phyloP scores from a whole-genome alignment of 2,888 invertebrate species.

The Rotaria magnacalcarata region DNA sequence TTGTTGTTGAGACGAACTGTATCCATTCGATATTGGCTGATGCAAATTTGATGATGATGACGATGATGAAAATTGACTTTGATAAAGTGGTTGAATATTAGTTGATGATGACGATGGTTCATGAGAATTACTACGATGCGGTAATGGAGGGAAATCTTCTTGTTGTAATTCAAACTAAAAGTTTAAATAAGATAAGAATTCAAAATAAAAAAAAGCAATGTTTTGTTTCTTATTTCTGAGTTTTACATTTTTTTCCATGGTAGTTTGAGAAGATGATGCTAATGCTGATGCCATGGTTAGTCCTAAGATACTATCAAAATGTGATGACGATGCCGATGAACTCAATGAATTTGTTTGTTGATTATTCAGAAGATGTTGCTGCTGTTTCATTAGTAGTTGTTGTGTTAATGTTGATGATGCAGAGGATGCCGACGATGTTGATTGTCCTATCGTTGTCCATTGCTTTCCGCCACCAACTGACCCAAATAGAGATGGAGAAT shows the following conservation, averaged over 20 bases:
- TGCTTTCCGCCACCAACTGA: not conserved
- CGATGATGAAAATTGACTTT: not conserved
- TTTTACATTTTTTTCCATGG: constrained; percentile 8
- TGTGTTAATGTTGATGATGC: not conserved
- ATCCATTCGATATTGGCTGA: not conserved
- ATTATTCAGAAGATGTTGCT: not conserved
- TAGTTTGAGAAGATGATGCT: not conserved
- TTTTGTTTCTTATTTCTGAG: not conserved
- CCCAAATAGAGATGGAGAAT: not conserved
- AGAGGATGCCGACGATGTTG: not conserved
- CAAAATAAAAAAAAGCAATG: too few relatives aligned
- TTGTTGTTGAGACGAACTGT: constrained; percentile 1
- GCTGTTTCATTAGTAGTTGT: not conserved
- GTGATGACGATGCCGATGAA: not conserved
- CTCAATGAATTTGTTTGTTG: not conserved
- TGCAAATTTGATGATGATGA: not conserved
- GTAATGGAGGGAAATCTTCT: constrained; percentile 98
- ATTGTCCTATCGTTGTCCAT: not conserved
- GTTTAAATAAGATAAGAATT: not conserved
- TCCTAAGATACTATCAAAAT: not conserved
- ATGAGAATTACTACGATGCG: constrained; percentile 56
- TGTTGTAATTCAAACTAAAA: constrained; percentile 75
- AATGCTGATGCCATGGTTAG: not conserved
- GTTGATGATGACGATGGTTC: constrained; percentile 13
- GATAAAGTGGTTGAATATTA: not conserved